Evolutionary conservation across 2,797 vertebrate species (phyloP).

Genomic region (Eidolon dupreanum): DNA sequence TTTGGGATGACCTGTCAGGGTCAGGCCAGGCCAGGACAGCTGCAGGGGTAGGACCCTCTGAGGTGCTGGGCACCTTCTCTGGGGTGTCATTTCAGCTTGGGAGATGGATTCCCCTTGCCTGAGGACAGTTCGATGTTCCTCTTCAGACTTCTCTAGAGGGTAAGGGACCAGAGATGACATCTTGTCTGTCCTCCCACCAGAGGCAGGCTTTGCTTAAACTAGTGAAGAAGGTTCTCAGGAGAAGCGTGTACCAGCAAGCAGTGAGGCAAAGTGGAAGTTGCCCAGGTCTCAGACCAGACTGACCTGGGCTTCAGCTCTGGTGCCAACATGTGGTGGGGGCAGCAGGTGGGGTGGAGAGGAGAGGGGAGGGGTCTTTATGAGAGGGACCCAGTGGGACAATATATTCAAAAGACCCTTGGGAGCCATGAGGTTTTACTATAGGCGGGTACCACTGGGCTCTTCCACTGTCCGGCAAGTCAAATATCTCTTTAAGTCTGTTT

Average conservation of each 20-base stretch:
- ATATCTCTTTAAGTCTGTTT: neutral
- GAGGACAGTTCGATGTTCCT: neutral
- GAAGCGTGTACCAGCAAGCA: rapidly evolving
- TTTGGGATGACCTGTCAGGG: neutral
- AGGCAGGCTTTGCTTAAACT: neutral
- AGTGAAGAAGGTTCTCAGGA: neutral
- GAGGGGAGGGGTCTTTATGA: neutral
- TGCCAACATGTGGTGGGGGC: neutral
- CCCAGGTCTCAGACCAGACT: neutral
- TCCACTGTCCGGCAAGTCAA: neutral
- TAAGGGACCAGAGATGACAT: neutral
- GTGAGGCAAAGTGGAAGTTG: rapidly evolving
- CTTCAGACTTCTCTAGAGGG: neutral
- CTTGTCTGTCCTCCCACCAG: neutral
- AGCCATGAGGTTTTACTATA: neutral
- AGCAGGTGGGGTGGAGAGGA: no score
- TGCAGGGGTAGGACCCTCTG: neutral
- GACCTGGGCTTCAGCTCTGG: neutral
- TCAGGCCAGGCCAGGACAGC: rapidly evolving
- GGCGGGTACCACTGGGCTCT: neutral
- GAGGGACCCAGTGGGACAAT: neutral
- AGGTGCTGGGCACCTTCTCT: neutral
- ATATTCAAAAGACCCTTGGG: neutral
- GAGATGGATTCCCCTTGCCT: neutral
- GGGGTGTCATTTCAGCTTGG: neutral